Percentiles rank a stretch among this genome's conserved stretches.
Conservation (phyloP, 2,797 vertebrate genomes). For the Phoxinus dragarum region DNA sequence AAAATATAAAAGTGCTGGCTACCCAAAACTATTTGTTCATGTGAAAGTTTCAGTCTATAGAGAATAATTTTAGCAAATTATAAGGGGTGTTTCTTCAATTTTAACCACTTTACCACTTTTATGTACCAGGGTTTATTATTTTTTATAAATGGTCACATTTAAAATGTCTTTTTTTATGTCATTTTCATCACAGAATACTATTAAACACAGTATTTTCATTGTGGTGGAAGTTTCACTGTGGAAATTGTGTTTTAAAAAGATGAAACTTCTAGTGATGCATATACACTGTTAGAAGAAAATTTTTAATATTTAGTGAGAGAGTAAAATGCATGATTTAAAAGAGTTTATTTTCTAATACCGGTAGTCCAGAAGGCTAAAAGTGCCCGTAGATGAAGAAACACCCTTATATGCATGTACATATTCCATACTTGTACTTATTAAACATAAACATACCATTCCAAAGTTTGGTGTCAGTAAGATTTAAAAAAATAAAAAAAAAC, state of each 20-base stretch:
- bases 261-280: background rate
- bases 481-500: background rate
- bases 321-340: background rate
- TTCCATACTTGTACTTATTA: background rate
- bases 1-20: background rate
- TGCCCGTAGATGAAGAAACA: background rate
- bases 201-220: background rate
- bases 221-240: background rate
- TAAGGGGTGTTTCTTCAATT: background rate
- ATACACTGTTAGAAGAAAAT: background rate
- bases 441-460: background rate
- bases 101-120: background rate
- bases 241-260: background rate
- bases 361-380: background rate
- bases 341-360: background rate
- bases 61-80: slow-evolving; percentile 50
- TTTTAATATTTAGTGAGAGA: background rate
- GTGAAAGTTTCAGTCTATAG: slow-evolving; percentile 51
- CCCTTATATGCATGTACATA: background rate
- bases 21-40: slow-evolving; percentile 11
- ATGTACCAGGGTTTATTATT: background rate
- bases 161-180: background rate
- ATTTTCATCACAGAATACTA: background rate
- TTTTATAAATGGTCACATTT: background rate
- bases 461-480: background rate